Conservation (phyloP, 2,113 vertebrate species). For the Phodopus roborovskii region DNA sequence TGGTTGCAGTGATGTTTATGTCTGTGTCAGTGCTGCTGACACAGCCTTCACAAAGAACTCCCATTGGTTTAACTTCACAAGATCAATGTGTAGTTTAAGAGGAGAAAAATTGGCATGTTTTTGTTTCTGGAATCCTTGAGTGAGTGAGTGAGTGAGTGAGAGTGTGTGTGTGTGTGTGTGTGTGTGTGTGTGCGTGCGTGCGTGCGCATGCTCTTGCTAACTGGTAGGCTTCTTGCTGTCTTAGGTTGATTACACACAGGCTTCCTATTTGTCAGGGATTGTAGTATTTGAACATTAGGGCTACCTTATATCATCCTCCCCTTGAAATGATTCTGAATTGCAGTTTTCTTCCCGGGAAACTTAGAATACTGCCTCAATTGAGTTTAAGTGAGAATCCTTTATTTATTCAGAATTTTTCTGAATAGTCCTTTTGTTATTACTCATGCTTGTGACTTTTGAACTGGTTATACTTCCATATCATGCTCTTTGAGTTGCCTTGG, state of each 20-base stretch:
- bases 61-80: not conserved
- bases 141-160: no score
- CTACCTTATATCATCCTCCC: not conserved
- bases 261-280: not conserved
- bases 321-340: constrained; percentile 42
- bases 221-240: not conserved
- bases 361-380: not conserved
- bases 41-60: not conserved
- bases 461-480: constrained; percentile 21
- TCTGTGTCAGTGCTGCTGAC: not conserved
- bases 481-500: constrained; percentile 60
- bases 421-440: constrained; percentile 36
- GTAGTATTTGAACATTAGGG: not conserved
- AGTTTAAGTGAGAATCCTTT: constrained; percentile 49
- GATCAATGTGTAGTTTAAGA: constrained; percentile 22
- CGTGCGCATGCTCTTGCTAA: not conserved
- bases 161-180: not conserved
- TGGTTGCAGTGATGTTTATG: not conserved
- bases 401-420: not conserved
- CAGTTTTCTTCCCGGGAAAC: constrained; percentile 15
- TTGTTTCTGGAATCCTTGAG: constrained; percentile 30
- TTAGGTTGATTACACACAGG: not conserved
- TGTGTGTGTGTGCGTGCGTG: not conserved
- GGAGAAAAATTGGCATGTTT: not conserved
- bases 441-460: not conserved